Base-by-base conservation (phyloP, 2,113 vertebrate genomes). In the Pelusios castaneus region DNA sequence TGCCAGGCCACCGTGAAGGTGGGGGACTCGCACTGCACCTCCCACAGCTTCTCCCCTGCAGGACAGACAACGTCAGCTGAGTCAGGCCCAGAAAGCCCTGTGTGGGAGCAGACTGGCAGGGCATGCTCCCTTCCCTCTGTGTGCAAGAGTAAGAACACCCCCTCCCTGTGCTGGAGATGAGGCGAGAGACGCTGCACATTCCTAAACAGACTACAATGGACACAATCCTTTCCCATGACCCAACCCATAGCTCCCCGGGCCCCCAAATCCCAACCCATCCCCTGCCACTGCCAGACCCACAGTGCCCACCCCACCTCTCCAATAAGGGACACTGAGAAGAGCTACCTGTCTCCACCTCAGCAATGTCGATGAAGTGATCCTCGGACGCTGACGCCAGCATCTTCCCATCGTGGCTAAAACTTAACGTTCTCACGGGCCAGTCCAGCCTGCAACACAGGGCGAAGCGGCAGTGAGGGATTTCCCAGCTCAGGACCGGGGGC, bases 1-100 rank as follows among this genome's bases (percentile, higher is more conserved):
- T 99, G 99, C 99, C 99, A 99, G 55, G 99, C 99, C 43, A 99
- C 99, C 0, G 99, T 99, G 96, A 99, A 99, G 82, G 99, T 99
- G 1, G 99, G 99, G 2, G 99, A 99, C 89, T 99, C 99, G 0
- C 99, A 99, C 97, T 99, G 99, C n/a, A 99, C 99, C 97, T 99
- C 99, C 99, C 99, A 99, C 49, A 99, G 98, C 96, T 99, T 99
- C 98, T 99, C 99, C 87, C 99, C 99, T 99, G 92, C 25, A 38
- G 96, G 94, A 96, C 89, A 52, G 60, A 49, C 31, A 47, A 41
- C 17, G 34, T 85, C 2, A 63, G 54, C 73, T 54, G 43, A 0
- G 0, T 95, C 67, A 94, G 86, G 80, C n/a, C 25, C 58, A 8
- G 86, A n/a, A 91, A 58, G 54, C 7, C 67, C 54, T 17, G 8